Conservation (phyloP, 1,140 invertebrate genomes). For the Vanessa atalanta region DNA sequence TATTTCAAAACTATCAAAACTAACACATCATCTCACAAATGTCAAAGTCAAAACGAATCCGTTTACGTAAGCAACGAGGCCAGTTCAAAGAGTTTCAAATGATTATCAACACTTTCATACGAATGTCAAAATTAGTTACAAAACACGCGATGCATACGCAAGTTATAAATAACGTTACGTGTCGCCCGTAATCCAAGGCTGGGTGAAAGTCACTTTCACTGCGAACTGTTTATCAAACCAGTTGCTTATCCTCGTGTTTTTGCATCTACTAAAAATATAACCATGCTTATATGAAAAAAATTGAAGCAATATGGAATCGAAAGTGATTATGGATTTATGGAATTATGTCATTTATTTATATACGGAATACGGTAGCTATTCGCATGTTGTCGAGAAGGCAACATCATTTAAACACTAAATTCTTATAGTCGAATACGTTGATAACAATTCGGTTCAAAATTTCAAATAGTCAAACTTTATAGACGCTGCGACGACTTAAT, state of each 20-base stretch:
- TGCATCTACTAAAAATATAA: slow-evolving; percentile 22
- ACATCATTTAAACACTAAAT: not conserved
- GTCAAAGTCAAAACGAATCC: too few species aligned
- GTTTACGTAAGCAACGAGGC: not conserved
- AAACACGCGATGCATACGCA: slow-evolving; percentile 45
- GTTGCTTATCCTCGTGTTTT: slow-evolving; percentile 45
- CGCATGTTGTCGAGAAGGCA: not conserved
- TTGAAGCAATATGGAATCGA: not conserved
- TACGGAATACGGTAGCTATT: not conserved
- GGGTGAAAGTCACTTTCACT: slow-evolving; percentile 55
- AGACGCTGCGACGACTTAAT: not conserved
- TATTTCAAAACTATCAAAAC: too few species aligned
- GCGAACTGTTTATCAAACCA: slow-evolving; percentile 42
- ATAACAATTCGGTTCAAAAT: not conserved
- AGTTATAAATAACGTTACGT: slow-evolving; percentile 50
- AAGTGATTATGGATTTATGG: too few species aligned
- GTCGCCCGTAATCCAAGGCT: slow-evolving; percentile 49
- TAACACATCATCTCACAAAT: too few species aligned
- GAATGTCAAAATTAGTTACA: slow-evolving; percentile 41
- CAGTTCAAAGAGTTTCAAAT: not conserved
- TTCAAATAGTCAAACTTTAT: not conserved
- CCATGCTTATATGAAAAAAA: not conserved
- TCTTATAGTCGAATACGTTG: not conserved
- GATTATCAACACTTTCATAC: slow-evolving; percentile 27
- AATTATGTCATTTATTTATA: not conserved